These are phyloP conservation scores for Hydrocynus forskahlii DNA, from an alignment of 2,797 vertebrate species.

Conservation along the genomic window DNA sequence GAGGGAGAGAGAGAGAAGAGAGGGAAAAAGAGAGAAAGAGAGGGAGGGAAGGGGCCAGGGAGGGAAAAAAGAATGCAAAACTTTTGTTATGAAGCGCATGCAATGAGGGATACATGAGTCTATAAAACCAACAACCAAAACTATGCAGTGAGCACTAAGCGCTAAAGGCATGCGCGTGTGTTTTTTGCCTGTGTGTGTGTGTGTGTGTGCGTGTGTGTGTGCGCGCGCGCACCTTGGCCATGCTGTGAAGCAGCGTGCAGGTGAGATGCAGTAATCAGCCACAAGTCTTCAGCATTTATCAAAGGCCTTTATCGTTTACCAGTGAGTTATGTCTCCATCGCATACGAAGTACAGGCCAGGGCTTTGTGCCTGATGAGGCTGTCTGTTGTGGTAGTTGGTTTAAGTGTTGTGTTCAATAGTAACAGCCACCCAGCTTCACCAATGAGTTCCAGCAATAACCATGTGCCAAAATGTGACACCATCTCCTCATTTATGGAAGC, in stretches of 20 bases:
- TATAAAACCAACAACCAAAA: constrained; percentile 84
- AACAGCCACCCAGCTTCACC: constrained; percentile 61
- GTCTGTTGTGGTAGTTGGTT: neutral
- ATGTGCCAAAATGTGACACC: constrained; percentile 29
- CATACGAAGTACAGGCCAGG: neutral
- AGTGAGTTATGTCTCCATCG: constrained; percentile 10
- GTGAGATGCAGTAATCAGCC: constrained; percentile 39
- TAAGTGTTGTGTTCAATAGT: constrained; percentile 43
- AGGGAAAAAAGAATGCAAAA: constrained; percentile 88
- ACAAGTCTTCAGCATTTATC: constrained; percentile 29
- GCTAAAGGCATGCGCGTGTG: constrained; percentile 61
- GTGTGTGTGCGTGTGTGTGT: constrained; percentile 58
- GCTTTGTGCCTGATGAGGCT: constrained; percentile 40
- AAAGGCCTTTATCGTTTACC: constrained; percentile 22
- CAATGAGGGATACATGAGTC: constrained; percentile 90
- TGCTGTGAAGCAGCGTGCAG: constrained; percentile 76
- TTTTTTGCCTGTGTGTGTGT: constrained; percentile 2
- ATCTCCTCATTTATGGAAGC: neutral
- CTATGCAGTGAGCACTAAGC: constrained; percentile 42
- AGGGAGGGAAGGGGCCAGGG: constrained; percentile 35
- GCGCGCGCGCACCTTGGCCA: constrained; percentile 70
- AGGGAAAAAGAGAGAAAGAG: constrained; percentile 67
- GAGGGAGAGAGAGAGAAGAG: constrained; percentile 79
- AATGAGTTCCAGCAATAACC: constrained; percentile 56
- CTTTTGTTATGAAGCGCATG: constrained; percentile 96